Evolutionary conservation across 2,113 vertebrate species (phyloP), one percentile per base, ranked within the genome.

Genomic region (Reinhardtius hippoglossoides): DNA sequence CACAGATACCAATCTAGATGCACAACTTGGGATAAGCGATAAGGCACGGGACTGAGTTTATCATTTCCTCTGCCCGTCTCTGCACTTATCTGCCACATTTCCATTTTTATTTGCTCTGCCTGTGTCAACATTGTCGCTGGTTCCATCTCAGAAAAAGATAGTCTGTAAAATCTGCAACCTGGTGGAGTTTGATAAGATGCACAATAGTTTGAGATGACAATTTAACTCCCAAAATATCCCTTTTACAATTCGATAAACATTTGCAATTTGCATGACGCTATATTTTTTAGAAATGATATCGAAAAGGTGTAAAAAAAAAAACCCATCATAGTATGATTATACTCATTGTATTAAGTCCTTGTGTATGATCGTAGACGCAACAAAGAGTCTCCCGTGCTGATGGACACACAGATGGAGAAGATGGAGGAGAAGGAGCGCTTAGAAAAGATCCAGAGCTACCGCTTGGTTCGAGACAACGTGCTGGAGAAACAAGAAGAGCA

Each of bases 371-470:
- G 2, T 37, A 99, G 97, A 89, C 89, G 85, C 83, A 93, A 87
- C 16, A 71, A 52, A 4, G 9, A 80, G 1, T 74, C 86, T 10
- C 56, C 95, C 50, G 16, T 81, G 12, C 66, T 97, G 60, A 93
- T 89, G 84, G 92, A 95, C 68, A 88, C 94, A 0, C 71, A 82
- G 9, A 44, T 93, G 9, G 95, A 89, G 75, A 93, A 95, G 65
- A 88, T 90, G 50, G 93, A 94, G 86, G 86, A 88, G 44, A 92
- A 80, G 67, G 35, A 78, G 42, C 95, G 91, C 67, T 81, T 83
- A 0, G 96, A 96, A 73, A 94, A 95, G 88, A 90, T 96, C 54
- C 95, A 95, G 66, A 83, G 63, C 55, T 98, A 95, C 80, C 94
- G 91, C 16, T 60, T 97, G 78, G 78, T 93, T 18, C 90, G 94